Evolutionary conservation across 64 coral and sea anemone species (phyloP).

Genomic region (Dendrophyllia cribrosa): DNA sequence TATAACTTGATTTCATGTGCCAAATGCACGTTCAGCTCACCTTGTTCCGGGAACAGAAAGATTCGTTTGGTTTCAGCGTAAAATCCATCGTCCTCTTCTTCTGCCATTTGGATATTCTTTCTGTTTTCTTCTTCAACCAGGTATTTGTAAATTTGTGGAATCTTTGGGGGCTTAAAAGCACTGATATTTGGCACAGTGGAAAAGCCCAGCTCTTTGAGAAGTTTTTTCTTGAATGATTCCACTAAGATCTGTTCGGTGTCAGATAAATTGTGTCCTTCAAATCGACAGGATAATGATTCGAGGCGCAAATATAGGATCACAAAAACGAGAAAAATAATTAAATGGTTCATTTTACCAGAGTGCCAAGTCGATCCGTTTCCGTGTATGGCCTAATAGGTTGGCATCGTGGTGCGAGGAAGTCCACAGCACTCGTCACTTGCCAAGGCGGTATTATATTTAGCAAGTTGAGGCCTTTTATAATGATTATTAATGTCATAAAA

Average conservation of each 20-base stretch:
- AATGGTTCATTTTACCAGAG: conserved; percentile 4
- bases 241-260: neutral
- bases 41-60: conserved; percentile 23
- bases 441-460: conserved; percentile 16
- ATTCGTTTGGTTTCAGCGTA: neutral
- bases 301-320: neutral
- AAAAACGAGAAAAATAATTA: conserved; percentile 5
- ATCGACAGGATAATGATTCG: neutral
- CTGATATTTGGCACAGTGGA: neutral
- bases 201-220: conserved; percentile 31
- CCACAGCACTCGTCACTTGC: too few relatives aligned
- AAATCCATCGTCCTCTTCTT: neutral
- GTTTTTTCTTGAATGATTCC: conserved; percentile 24
- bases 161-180: neutral
- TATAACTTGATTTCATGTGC: neutral
- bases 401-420: too few relatives aligned
- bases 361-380: neutral
- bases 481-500: neutral
- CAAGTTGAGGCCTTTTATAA: neutral
- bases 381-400: too few relatives aligned
- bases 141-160: conserved; percentile 3
- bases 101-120: neutral
- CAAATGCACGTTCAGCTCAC: neutral
- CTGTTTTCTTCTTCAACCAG: conserved; percentile 3
- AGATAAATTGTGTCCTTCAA: neutral